These are phyloP conservation scores for Panzeria rudis DNA, from an alignment of 2,888 invertebrate species.

Conservation along the genomic window DNA sequence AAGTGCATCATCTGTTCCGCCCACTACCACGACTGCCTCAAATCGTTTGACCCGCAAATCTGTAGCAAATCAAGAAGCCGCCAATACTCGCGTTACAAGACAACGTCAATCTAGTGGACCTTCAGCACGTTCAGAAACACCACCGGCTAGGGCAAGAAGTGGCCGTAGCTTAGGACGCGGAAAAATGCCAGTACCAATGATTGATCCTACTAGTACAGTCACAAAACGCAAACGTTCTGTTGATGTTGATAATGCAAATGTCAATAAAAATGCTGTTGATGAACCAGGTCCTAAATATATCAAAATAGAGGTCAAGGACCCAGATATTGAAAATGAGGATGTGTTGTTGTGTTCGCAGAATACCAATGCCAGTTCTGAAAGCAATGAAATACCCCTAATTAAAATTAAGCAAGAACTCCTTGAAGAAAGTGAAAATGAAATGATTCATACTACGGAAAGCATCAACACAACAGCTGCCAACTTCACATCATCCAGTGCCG, in stretches of 20 bases:
- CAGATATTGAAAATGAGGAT: slow-evolving; percentile 63
- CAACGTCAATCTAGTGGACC: slow-evolving; percentile 75
- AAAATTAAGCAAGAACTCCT: slow-evolving; percentile 79
- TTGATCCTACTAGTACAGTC: slow-evolving; percentile 66
- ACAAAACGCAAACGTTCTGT: slow-evolving; percentile 79
- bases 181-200: slow-evolving; percentile 72
- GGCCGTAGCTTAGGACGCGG: slow-evolving; percentile 71
- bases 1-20: slow-evolving; percentile 56
- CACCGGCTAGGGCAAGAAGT: slow-evolving; percentile 71
- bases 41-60: slow-evolving; percentile 82
- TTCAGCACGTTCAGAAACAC: slow-evolving; percentile 75
- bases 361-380: slow-evolving; percentile 58
- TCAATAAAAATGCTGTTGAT: slow-evolving; percentile 55
- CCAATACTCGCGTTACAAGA: slow-evolving; percentile 80
- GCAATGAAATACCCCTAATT: slow-evolving; percentile 62
- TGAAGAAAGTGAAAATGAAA: slow-evolving; percentile 73
- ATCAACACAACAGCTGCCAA: slow-evolving; percentile 67
- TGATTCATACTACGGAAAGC: slow-evolving; percentile 42
- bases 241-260: slow-evolving; percentile 73
- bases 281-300: slow-evolving; percentile 77
- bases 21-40: slow-evolving; percentile 63
- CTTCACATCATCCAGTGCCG: slow-evolving; percentile 64
- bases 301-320: slow-evolving; percentile 76
- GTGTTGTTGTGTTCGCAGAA: slow-evolving; percentile 57
- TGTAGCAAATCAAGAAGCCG: slow-evolving; percentile 78